Evolutionary conservation across 2,113 vertebrate species (phyloP).

Genomic region (Microcebus tavaratra): DNA sequence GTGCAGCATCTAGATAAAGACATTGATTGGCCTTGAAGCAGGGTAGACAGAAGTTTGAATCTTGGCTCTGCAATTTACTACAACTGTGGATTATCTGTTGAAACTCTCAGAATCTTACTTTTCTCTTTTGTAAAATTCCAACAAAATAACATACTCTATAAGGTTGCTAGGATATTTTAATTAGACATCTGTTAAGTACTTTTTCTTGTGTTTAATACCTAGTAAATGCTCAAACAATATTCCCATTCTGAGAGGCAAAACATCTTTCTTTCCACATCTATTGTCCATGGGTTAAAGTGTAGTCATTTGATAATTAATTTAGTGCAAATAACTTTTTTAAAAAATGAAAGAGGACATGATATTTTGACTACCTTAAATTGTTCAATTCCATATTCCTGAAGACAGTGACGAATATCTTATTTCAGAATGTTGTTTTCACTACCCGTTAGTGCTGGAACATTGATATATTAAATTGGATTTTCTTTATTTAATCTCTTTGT

Average conservation of each 20-base stretch:
- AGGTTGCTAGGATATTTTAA: neutral
- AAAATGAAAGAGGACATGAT: conserved; percentile 35
- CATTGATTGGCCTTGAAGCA: neutral
- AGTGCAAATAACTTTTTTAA: neutral
- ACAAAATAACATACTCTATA: neutral
- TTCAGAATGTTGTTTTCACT: conserved; percentile 62
- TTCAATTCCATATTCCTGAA: conserved; percentile 1
- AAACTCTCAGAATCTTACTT: neutral
- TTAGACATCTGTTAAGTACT: neutral
- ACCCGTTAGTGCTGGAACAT: conserved; percentile 55
- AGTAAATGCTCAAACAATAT: neutral
- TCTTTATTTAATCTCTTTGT: conserved; percentile 68
- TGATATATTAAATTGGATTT: conserved; percentile 69
- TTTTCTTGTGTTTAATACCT: neutral
- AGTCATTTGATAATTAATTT: conserved; percentile 40
- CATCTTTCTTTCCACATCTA: neutral
- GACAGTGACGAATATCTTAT: conserved; percentile 51
- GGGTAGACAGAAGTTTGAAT: neutral
- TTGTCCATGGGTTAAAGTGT: neutral
- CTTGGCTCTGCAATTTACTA: neutral
- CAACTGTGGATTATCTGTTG: neutral
- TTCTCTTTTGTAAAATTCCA: neutral
- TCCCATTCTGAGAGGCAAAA: neutral
- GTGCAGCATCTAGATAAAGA: neutral
- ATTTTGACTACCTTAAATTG: conserved; percentile 35